Evolutionary conservation across 2,113 vertebrate genomes (phyloP), one percentile per base, ranked within the genome.

Genomic region (Arenaria interpres): DNA sequence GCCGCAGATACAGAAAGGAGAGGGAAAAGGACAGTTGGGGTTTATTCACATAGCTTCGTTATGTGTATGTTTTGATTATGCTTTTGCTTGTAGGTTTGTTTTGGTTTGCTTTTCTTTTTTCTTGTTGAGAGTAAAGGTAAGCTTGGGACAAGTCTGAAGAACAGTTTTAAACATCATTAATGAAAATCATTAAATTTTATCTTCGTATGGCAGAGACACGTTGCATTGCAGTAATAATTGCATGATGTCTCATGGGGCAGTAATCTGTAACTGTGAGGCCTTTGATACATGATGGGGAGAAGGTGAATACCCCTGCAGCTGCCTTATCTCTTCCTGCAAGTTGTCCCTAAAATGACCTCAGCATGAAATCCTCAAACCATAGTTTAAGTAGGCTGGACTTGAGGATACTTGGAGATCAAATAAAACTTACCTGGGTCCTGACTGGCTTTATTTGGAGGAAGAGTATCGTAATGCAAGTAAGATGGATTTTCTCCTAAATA

Each of bases 161-260:
- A 14, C 6, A 33, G 12, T n/a, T 56, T 62, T 43, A 57, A 84
- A n/a, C 32, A 43, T 37, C 10, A 48, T 74, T 5, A 6, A 12
- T 68, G 35, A 45, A 41, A 48, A 43, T 28, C 0, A 37, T 63
- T 43, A 39, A 7, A 7, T 51, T 33, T 45, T 20, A 57, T 6
- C 20, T 51, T n/a, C 12, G 6, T 41, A 27, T 17, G 13, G 21
- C 37, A 27, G 4, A 45, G 24, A 22, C 1, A 0, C 17, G 5
- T 15, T 74, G 19, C 11, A 46, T 35, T 53, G 39, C 37, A 41
- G 17, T 53, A 27, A 46, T n/a, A 64, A 7, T 22, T 35, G 9
- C 9, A 8, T 28, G 9, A 37, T 30, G 30, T 27, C 10, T 43
- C 24, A 30, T 3, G 8, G 20, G 27, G 35, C 33, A 30, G 9